Conservation (phyloP, 2,113 vertebrate genomes). For the Sarotherodon lohbergeri region DNA sequence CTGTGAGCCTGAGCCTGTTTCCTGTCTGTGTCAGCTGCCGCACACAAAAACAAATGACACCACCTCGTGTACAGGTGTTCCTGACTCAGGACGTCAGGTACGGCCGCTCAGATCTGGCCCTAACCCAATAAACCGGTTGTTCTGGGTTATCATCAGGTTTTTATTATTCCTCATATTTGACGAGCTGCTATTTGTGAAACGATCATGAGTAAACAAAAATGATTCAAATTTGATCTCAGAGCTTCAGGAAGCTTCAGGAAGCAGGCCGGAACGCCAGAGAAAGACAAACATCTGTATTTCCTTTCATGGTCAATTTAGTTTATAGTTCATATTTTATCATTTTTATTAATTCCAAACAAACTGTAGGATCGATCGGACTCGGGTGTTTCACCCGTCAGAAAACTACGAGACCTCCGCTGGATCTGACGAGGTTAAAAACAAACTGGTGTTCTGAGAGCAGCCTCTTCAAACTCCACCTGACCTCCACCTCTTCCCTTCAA, state of each 20-base stretch:
- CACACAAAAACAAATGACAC: neutral
- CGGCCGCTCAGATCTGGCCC: neutral
- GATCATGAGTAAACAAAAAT: neutral
- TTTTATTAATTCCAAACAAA: neutral
- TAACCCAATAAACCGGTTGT: neutral
- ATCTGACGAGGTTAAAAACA: neutral
- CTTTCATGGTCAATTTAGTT: neutral
- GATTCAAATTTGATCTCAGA: rapidly evolving
- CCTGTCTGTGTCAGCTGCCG: neutral
- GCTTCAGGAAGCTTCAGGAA: neutral
- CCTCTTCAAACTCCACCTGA: neutral
- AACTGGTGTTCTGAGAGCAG: neutral
- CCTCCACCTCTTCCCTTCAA: neutral
- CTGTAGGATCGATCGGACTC: neutral
- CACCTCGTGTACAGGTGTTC: neutral
- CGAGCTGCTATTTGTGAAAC: neutral
- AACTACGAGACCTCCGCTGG: neutral
- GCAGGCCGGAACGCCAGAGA: rapidly evolving
- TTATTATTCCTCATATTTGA: neutral
- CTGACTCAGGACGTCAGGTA: neutral
- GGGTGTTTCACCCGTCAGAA: neutral
- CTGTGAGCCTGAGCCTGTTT: neutral
- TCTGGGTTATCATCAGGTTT: neutral
- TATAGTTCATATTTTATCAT: neutral
- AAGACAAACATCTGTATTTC: neutral